Evolutionary conservation across 2,888 invertebrate genomes (phyloP).

Genomic region (Gonocerus acuteangulatus): DNA sequence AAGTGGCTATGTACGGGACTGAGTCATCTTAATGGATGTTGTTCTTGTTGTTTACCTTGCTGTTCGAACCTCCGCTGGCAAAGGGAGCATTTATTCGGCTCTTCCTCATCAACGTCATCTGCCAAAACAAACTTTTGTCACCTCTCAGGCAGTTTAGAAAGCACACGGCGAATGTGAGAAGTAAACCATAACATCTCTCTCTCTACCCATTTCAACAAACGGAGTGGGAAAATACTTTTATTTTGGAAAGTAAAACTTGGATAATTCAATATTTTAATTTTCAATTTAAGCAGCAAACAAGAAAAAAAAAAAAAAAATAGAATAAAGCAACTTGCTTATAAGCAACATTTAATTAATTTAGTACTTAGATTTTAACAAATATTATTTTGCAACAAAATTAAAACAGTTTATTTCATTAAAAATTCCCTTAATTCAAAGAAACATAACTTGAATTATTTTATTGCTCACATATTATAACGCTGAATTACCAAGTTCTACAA

Average conservation of each 20-base stretch:
- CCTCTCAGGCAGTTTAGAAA: conserved; percentile 17
- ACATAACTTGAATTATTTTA: too few species aligned
- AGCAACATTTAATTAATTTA: too few species aligned
- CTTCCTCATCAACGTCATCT: conserved; percentile 27
- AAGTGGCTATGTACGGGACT: conserved; percentile 10
- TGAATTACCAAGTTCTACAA: neutral
- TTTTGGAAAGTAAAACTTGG: conserved; percentile 17
- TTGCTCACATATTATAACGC: too few species aligned
- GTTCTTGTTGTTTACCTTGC: conserved; percentile 54
- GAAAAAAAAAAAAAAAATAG: too few species aligned
- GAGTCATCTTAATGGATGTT: conserved; percentile 12
- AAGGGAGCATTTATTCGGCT: conserved; percentile 58
- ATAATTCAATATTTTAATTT: too few species aligned
- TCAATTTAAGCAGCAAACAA: too few species aligned
- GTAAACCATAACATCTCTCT: conserved; percentile 16
- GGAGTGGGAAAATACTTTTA: neutral
- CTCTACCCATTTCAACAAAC: conserved; percentile 15
- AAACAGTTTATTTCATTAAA: too few species aligned
- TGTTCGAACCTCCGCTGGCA: conserved; percentile 70
- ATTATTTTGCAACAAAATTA: too few species aligned
- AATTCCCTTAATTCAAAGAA: too few species aligned
- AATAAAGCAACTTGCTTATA: too few species aligned
- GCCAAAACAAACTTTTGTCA: conserved; percentile 27
- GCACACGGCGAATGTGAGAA: conserved; percentile 15
- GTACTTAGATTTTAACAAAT: too few species aligned